Evolutionary conservation across 2,888 invertebrate species (phyloP), one percentile per base, ranked within the genome.

Genomic region (Cabera pusaria): DNA sequence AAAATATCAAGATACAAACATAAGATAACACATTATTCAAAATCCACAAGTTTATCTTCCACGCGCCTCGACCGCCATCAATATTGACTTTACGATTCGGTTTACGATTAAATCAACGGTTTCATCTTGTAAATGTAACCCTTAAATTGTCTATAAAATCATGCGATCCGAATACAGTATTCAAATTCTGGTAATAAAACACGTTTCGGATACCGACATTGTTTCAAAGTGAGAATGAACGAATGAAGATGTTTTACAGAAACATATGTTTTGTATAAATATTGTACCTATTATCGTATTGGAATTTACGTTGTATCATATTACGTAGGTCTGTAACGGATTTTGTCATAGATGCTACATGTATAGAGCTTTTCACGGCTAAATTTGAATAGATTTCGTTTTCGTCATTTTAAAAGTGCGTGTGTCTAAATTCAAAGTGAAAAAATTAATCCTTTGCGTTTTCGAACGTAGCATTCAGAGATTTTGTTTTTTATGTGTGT

Each of bases 41-140:
- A 79, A 75, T 74, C 63, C 61, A 71, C 62, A 65, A 70, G 62
- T 75, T 72, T 69, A 74, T 72, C 70, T 69, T 59, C 49, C 63
- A 63, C 54, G 64, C 36, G 48, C 38, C 43, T 27, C 64, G 62
- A 59, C 59, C 64, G 64, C 66, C 64, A 74, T 79, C 72, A 76
- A 75, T 74, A 75, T 59, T 48, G 59, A 55, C 42, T 80, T 82
- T 78, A 82, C 65, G 72, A 67, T 63, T 59, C 45, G 41, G 52
- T 82, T 84, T 84, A 83, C 73, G 81, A 74, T 69, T 70, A 77
- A 82, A 82, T 81, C 82, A 81, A 79, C 77, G 72, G 76, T 73
- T 74, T 73, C 74, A 67, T 74, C 75, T 77, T 72, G 74, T 79
- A 74, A 78, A 77, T 71, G 72, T 72, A 71, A 72, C 77, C 77